Base-by-base conservation (phyloP, 1,140 invertebrate species). In the Diorhabda sublineata region DNA sequence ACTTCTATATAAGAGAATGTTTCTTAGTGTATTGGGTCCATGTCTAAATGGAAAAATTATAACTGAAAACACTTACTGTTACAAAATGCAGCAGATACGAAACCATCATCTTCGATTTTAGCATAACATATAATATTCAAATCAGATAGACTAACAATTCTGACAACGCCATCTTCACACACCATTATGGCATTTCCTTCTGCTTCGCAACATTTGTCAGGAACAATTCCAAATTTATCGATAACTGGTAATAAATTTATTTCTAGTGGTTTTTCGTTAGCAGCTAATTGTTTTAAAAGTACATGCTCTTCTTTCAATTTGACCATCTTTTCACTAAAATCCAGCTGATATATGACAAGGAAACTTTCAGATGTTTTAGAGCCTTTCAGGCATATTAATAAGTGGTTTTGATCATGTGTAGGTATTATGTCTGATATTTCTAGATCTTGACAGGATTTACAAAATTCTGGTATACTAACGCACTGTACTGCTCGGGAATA, bases 51-150 rank as follows among this genome's bases (percentile, higher is more conserved):
- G n/a, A 7, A 56, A 56, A 56, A 56, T 7, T 7, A 56, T 7
- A 56, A 56, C 52, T n/a, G 26, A 26, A 64, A 64, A 47, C 65
- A 81, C 85, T 84, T 80, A 82, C 90, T 91, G 26, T 88, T 90
- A 76, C 91, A 93, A 80, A 91, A 93, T 3, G 87, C 87, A 11
- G 89, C 89, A 2, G 91, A 90, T 8, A 90, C 86, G 75, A 92
- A 92, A 74, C 87, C 88, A 45, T 87, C 84, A n/a, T 85, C 85
- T 0, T 89, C 87, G 45, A 89, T 82, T 73, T 84, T 85, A 7
- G 89, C 88, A 65, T 88, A 83, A 3, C 86, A 86, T 5, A 90
- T 78, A 5, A 85, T 84, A 72, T 86, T 87, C 62, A 92, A 84
- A 57, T 86, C 87, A 7, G 83, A 81, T 5, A 92, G 76, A 42